Evolutionary conservation across 2,888 invertebrate species (phyloP).

Genomic region (Agrotis segetum): DNA sequence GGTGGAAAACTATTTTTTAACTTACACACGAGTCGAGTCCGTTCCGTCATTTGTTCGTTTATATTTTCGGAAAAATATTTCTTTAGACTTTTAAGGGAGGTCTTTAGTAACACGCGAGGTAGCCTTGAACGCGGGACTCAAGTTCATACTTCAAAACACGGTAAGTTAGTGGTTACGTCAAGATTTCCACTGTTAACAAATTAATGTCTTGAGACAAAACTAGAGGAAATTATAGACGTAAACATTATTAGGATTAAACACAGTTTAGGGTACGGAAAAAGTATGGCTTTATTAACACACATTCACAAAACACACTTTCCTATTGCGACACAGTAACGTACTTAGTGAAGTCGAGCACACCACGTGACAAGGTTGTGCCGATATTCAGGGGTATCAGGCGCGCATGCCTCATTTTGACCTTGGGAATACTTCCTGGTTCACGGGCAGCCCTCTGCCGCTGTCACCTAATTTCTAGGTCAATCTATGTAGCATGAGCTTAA

Average conservation of each 20-base stretch:
- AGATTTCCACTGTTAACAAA: neutral
- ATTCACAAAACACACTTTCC: neutral
- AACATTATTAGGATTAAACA: neutral
- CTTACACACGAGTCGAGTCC: constrained; percentile 10
- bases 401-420: constrained; percentile 85
- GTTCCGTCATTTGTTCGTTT: constrained; percentile 40
- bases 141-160: neutral
- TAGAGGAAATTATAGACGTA: neutral
- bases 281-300: neutral
- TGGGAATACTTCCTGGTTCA: constrained; percentile 88
- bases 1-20: constrained; percentile 9
- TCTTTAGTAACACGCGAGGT: constrained; percentile 33
- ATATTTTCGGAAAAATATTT: constrained; percentile 73
- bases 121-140: constrained; percentile 57
- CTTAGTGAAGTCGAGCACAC: constrained; percentile 26
- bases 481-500: constrained; percentile 52
- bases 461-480: constrained; percentile 84
- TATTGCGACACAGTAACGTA: constrained; percentile 10
- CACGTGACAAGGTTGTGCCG: constrained; percentile 73
- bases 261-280: neutral
- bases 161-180: neutral
- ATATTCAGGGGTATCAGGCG: constrained; percentile 57
- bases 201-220: neutral
- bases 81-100: constrained; percentile 65
- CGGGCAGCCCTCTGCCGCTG: constrained; percentile 76